phyloP scores from a whole-genome alignment of 2,888 invertebrate species.

The Rotaria macrura region DNA sequence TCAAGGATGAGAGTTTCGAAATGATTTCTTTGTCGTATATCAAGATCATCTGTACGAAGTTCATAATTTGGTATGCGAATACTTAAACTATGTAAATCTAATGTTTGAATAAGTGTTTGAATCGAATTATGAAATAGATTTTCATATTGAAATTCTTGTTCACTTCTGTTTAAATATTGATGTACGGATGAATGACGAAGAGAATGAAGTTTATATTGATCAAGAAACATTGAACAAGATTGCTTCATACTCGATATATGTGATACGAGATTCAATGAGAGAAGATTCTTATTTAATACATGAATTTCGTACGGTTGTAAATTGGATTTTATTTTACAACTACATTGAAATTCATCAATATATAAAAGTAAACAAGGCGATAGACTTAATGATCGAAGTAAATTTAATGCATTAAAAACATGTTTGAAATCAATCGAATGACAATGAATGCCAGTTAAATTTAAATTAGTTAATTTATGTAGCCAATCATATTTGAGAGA shows the following conservation, averaged over 20 bases:
- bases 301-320: not conserved
- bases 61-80: constrained; percentile 1
- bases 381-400: not conserved
- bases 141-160: not conserved
- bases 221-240: not conserved
- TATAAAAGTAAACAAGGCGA: not conserved
- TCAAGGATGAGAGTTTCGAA: not conserved
- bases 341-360: not conserved
- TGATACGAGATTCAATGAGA: not conserved
- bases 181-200: not conserved
- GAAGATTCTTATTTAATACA: not conserved
- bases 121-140: not conserved
- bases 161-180: not conserved
- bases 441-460: constrained; percentile 12
- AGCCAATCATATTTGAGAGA: not conserved
- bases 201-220: not conserved
- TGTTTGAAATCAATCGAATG: not conserved
- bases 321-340: not conserved
- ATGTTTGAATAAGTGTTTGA: not conserved
- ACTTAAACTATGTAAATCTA: constrained; percentile 11
- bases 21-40: not conserved
- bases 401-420: not conserved
- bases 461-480: not conserved
- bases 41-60: not conserved
- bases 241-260: not conserved